Evolutionary conservation across 2,113 vertebrate species (phyloP).

Genomic region (Ctenomys sociabilis): DNA sequence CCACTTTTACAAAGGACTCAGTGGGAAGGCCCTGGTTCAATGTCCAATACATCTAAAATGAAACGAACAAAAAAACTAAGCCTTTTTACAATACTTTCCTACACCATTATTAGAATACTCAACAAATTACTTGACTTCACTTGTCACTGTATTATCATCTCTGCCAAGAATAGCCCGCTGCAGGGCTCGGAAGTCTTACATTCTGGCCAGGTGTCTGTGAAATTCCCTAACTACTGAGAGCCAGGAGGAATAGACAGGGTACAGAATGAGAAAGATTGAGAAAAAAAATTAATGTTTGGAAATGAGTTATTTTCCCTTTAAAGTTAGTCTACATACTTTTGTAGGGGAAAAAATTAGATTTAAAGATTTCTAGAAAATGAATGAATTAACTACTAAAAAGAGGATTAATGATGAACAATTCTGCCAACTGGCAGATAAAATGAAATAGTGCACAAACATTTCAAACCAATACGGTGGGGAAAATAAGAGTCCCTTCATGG

Average conservation of each 20-base stretch:
- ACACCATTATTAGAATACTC: not conserved
- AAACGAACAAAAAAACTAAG: not conserved
- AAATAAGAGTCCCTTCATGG: not conserved
- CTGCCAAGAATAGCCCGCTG: not conserved
- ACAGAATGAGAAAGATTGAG: not conserved
- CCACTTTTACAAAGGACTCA: not conserved
- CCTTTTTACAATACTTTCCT: conserved; percentile 13
- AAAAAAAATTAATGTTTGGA: not conserved
- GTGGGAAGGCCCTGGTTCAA: not conserved
- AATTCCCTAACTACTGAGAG: conserved; percentile 26
- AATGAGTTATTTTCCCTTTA: conserved; percentile 32
- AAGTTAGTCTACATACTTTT: not conserved
- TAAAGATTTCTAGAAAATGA: conserved; percentile 49
- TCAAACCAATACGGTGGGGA: not conserved
- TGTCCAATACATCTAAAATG: not conserved
- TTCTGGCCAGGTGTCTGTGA: not conserved
- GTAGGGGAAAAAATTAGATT: not conserved
- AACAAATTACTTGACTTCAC: not conserved
- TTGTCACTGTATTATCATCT: not conserved
- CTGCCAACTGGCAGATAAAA: conserved; percentile 15
- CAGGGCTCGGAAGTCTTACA: not conserved
- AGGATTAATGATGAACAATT: not conserved
- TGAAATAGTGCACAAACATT: not conserved
- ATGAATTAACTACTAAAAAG: conserved; percentile 43
- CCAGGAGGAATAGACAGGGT: not conserved